Conservation (phyloP, 2,797 vertebrate genomes). For the Oophaga sylvatica region DNA sequence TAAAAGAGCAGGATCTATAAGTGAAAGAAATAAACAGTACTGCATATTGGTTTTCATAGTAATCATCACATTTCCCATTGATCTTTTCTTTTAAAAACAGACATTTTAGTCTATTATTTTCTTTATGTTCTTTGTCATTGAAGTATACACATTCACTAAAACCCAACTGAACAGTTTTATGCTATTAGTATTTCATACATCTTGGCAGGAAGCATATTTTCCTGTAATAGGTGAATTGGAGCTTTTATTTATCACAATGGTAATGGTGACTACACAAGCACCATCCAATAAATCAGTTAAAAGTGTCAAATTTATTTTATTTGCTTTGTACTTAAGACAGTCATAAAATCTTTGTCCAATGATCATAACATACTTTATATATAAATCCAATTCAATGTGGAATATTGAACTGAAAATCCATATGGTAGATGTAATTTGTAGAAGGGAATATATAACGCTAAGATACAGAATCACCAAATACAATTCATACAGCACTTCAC, state of each 20-base stretch:
- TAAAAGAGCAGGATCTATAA: background rate
- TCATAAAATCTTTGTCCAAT: background rate
- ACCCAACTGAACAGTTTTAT: background rate
- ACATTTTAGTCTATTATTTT: background rate
- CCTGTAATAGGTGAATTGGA: background rate
- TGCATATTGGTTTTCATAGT: background rate
- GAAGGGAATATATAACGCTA: background rate
- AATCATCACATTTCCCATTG: background rate
- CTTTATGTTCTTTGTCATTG: background rate
- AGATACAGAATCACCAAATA: background rate
- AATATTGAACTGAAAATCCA: background rate
- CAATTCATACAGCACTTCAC: background rate
- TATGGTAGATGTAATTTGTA: background rate
- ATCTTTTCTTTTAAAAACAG: conserved; percentile 4
- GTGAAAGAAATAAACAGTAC: background rate
- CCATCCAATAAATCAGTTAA: background rate
- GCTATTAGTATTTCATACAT: background rate
- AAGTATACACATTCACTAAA: background rate
- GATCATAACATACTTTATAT: background rate
- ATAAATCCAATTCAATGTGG: background rate
- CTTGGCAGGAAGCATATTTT: conserved; percentile 3
- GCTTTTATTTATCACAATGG: conserved; percentile 11
- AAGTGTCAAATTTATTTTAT: background rate
- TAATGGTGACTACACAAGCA: background rate
- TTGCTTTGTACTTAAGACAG: background rate